Base-by-base conservation (phyloP, 2,888 invertebrate genomes). In the Neria commutata region DNA sequence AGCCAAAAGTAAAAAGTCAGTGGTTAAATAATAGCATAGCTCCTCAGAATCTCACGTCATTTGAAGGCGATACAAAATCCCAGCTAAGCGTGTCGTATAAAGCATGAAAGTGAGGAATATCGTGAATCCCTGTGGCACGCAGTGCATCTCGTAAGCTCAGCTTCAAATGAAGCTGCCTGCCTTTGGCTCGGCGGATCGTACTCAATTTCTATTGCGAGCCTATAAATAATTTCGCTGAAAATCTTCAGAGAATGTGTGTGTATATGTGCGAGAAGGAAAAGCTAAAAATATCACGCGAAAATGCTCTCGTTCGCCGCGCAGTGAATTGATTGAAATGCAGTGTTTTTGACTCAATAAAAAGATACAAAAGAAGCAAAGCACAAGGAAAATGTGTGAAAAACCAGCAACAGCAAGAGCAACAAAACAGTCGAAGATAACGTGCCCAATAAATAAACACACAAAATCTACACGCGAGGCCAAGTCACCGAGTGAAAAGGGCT, bases 171-270 rank as follows among this genome's bases (percentile, higher is more conserved):
- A n/a, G n/a, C n/a, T n/a, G n/a, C n/a, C n/a, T n/a, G n/a, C n/a
- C n/a, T n/a, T n/a, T n/a, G n/a, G n/a, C n/a, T n/a, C n/a, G n/a
- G 29, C 29, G 29, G 29, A 8, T 29, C 11, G 29, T 71, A 70
- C 68, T 71, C 71, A 72, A 77, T 72, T 72, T 74, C 70, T n/a
- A n/a, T n/a, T 74, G 71, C 73, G 73, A 70, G 71, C 71, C 77
- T 75, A 76, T 75, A 76, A 77, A 77, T 77, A 76, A 74, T 74
- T 69, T 74, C 60, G 66, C 69, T n/a, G n/a, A n/a, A n/a, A n/a
- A n/a, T n/a, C n/a, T 69, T 70, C 70, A 69, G 70, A 71, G 67
- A 73, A 73, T 74, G 65, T 69, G 68, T 68, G 67, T 64, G 59
- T 57, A 61, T 52, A 54, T 60, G 56, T 58, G 54, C 55, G 60